phyloP scores from a whole-genome alignment of 2,888 invertebrate species.

The Glaucopsyche alexis region DNA sequence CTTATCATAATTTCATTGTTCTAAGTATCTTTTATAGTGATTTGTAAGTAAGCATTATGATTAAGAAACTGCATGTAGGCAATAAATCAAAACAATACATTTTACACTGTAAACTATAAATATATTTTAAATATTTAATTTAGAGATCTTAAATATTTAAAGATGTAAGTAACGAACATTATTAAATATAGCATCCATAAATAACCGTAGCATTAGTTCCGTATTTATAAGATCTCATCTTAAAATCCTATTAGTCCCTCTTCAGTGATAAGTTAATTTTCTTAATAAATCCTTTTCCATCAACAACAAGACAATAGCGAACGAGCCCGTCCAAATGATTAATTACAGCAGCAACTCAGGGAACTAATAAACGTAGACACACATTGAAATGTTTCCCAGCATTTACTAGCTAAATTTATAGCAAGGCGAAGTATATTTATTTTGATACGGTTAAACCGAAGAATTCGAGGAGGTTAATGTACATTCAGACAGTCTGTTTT shows the following conservation, averaged over 20 bases:
- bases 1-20: conserved; percentile 9
- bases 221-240: too few species aligned
- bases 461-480: background rate
- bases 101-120: too few species aligned
- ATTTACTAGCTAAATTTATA: conserved; percentile 15
- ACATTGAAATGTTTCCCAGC: conserved; percentile 17
- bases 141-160: too few species aligned
- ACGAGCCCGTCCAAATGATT: background rate
- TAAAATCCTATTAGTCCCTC: too few species aligned
- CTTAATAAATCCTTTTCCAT: background rate
- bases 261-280: background rate
- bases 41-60: background rate
- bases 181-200: too few species aligned
- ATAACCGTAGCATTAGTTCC: too few species aligned
- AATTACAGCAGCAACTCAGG: conserved; percentile 4
- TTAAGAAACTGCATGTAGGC: background rate
- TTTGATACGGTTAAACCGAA: background rate
- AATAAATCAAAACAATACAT: background rate
- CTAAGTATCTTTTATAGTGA: background rate
- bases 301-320: background rate
- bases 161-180: too few species aligned
- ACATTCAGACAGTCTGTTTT: background rate
- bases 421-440: conserved; percentile 11
- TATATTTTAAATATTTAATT: background rate
- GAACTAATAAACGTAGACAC: background rate